These are phyloP conservation scores for Ahaetulla prasina DNA, from an alignment of 2,113 vertebrate genomes.

Conservation along the genomic window DNA sequence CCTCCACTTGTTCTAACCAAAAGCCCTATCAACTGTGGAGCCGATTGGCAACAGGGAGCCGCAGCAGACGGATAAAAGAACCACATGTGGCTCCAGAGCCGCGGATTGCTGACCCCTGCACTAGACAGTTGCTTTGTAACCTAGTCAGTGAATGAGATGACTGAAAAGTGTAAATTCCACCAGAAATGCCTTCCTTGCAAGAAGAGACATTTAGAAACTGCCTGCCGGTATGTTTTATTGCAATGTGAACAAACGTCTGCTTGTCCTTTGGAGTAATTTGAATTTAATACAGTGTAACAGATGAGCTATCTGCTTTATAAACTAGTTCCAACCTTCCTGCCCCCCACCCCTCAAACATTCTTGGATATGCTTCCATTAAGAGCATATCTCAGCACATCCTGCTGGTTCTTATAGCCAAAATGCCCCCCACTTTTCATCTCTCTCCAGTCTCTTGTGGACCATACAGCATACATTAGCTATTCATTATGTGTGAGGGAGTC, in stretches of 20 bases:
- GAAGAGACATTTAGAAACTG: not conserved
- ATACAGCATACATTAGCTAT: slow-evolving; percentile 68
- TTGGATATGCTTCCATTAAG: slow-evolving; percentile 63
- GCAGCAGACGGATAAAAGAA: too few species aligned
- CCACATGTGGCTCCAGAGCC: too few species aligned
- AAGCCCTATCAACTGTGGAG: too few species aligned
- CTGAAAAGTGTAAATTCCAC: not conserved
- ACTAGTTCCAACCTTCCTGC: slow-evolving; percentile 30
- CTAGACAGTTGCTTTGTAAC: not conserved
- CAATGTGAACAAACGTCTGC: slow-evolving; percentile 10
- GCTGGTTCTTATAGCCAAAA: slow-evolving; percentile 52
- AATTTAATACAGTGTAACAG: slow-evolving; percentile 54
- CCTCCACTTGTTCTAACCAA: too few species aligned
- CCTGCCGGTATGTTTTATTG: slow-evolving; percentile 2
- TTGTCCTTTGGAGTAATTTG: slow-evolving; percentile 41
- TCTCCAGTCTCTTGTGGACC: slow-evolving; percentile 58
- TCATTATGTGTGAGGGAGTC: slow-evolving; percentile 70
- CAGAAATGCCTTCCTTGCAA: slow-evolving; percentile 18
- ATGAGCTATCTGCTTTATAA: slow-evolving; percentile 50
- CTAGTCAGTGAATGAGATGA: not conserved
- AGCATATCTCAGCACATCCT: slow-evolving; percentile 55
- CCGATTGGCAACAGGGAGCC: too few species aligned
- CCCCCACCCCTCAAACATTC: slow-evolving; percentile 37
- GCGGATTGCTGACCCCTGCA: too few species aligned
- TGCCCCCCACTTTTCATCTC: slow-evolving; percentile 2